Base-by-base conservation (phyloP, 2,888 invertebrate species). In the Furcula furcula region DNA sequence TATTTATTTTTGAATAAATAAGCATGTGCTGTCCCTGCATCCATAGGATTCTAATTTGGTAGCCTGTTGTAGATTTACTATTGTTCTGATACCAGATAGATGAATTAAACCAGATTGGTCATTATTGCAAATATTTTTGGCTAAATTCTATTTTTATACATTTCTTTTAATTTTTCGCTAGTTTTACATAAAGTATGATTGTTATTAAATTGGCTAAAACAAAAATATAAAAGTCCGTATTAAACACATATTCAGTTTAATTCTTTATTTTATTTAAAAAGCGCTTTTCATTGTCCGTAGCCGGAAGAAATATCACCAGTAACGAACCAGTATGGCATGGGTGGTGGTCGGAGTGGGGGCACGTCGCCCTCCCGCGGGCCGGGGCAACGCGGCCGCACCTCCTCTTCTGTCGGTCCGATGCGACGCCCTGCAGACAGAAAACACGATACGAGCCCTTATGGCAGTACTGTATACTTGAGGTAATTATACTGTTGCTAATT, bases 361-460 rank as follows among this genome's bases (percentile, higher is more conserved):
- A 67, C 84, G 0, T 85, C 88, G 5, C 81, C 84, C 1, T 79
- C 86, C 1, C 75, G 86, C 16, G 67, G 76, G 4, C 82, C 85
- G 5, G 75, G 74, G 4, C 84, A 82, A 52, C 65, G 87, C n/a
- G 83, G 86, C 9, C 67, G 86, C 7, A 66, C 86, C 12, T 82
- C 87, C 7, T 83, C 86, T 2, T 83, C 86, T 0, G 92, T 92
- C 12, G 95, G 95, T 0, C 96, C 96, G 1, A 95, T 96, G 91
- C 89, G 96, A 31, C 84, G 95, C 28, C 94, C 94, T 1, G 93
- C 93, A 23, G 95, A 96, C 60, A 90, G 95, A 36, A 93, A 94
- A 63, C 93, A 95, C 62, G 96, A 96, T 78, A 94, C 95, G 30
- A 96, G 96, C 45, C 96, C 96, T 0, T 96, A 96, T 63, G 93